Evolutionary conservation across 2,888 invertebrate genomes (phyloP), one percentile per base, ranked within the genome.

Genomic region (Prenolepis imparis): DNA sequence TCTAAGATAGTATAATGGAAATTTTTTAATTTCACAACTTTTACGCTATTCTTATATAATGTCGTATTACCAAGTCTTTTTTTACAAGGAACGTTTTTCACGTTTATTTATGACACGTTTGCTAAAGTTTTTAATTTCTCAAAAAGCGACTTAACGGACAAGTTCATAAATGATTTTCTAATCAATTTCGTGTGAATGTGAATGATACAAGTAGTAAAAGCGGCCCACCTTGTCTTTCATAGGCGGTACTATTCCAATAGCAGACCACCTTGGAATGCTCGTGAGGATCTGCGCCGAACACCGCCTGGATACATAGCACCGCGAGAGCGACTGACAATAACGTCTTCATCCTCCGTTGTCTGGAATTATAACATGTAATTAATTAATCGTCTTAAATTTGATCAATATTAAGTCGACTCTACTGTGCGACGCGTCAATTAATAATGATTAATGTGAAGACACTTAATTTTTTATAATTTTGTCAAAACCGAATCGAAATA

Each of bases 211-310:
- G 32, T 44, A 48, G 0, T 44, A 48, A 39, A 15, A 55, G 4
- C 4, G 32, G 5, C 24, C 96, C 95, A 97, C 97, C 97, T 95
- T 96, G 95, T 92, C 97, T 96, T 91, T 96, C 95, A 93, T 96
- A 96, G 88, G 97, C 96, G 93, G 96, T 96, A 94, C 96, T 96
- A 94, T 97, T 96, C 95, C 97, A 97, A 94, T 96, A 97, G 93
- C 97, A 97, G 91, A 97, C 95, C 68, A 97, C 96, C 95, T 97
- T 97, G 92, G 94, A 95, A 83, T 95, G 95, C 39, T 95, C 93
- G 41, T 94, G 91, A 8, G 95, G 93, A 41, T 95, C 94, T 83
- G 93, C 92, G 52, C 95, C 94, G n/a, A 94, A 91, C 36, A 93
- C 95, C 81, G 94, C 91, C 66, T 88, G 88, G 28, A 90, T 84